These are phyloP conservation scores for Nymphalis c-album DNA, from an alignment of 2,888 invertebrate genomes.

Conservation along the genomic window DNA sequence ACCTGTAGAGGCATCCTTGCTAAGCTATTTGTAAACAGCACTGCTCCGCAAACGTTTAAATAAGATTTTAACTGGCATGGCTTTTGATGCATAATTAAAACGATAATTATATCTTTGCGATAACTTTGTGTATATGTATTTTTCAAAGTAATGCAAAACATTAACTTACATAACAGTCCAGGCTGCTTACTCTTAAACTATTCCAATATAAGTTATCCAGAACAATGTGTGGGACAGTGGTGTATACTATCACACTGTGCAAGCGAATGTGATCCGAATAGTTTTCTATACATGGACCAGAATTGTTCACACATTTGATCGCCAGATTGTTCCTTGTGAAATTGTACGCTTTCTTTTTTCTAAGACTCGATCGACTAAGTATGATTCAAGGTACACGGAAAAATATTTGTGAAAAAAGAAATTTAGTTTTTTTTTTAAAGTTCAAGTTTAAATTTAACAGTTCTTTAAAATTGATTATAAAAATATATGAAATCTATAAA, in stretches of 20 bases:
- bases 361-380: slow-evolving; percentile 2
- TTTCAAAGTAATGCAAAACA: slow-evolving; percentile 19
- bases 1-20: slow-evolving; percentile 60
- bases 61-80: background rate
- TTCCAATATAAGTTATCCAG: slow-evolving; percentile 79
- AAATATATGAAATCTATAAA: too few species aligned
- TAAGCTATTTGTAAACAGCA: slow-evolving; percentile 60
- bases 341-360: slow-evolving; percentile 5
- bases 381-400: background rate
- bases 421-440: slow-evolving; percentile 10
- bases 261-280: slow-evolving; percentile 31
- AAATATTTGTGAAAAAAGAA: background rate
- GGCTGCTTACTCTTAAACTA: slow-evolving; percentile 63
- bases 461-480: too few species aligned
- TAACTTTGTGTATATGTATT: background rate
- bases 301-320: slow-evolving; percentile 36
- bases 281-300: slow-evolving; percentile 32
- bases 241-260: slow-evolving; percentile 33
- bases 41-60: slow-evolving; percentile 39
- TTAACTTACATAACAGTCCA: slow-evolving; percentile 39
- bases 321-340: slow-evolving; percentile 18
- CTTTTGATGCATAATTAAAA: slow-evolving; percentile 6
- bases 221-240: slow-evolving; percentile 60
- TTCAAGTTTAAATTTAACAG: too few species aligned
- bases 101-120: background rate